These are phyloP conservation scores for Malurus elegans DNA, from an alignment of 2,113 vertebrate species.

Conservation along the genomic window DNA sequence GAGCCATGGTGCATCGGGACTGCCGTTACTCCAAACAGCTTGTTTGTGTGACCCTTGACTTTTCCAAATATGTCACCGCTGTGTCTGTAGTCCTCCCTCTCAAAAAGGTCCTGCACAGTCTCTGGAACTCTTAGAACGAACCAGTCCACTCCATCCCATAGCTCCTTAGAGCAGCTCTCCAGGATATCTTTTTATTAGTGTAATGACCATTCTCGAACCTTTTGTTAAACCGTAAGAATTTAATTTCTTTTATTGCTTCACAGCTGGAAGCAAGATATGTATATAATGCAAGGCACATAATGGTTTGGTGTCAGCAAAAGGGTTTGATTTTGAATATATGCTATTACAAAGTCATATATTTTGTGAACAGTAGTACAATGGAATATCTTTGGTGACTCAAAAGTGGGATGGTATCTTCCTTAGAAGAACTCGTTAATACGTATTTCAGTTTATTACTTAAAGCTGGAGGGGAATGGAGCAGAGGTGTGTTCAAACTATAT, in stretches of 20 bases:
- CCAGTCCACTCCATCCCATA: neutral
- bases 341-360: neutral
- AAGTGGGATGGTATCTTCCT: neutral
- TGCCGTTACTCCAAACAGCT: neutral
- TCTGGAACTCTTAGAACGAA: neutral
- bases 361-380: neutral
- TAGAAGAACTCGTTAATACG: neutral
- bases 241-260: neutral
- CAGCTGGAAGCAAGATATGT: neutral
- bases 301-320: neutral
- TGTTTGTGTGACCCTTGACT: conserved; percentile 7
- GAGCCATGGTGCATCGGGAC: neutral
- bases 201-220: neutral
- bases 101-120: neutral
- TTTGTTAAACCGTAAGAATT: neutral
- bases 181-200: neutral
- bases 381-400: neutral
- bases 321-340: neutral
- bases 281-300: neutral
- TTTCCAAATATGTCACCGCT: neutral
- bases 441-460: neutral
- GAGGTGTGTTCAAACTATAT: neutral
- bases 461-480: neutral
- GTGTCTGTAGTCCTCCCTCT: neutral
- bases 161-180: neutral